These are phyloP conservation scores for Galleria mellonella DNA, from an alignment of 1,140 invertebrate genomes.

Conservation along the genomic window DNA sequence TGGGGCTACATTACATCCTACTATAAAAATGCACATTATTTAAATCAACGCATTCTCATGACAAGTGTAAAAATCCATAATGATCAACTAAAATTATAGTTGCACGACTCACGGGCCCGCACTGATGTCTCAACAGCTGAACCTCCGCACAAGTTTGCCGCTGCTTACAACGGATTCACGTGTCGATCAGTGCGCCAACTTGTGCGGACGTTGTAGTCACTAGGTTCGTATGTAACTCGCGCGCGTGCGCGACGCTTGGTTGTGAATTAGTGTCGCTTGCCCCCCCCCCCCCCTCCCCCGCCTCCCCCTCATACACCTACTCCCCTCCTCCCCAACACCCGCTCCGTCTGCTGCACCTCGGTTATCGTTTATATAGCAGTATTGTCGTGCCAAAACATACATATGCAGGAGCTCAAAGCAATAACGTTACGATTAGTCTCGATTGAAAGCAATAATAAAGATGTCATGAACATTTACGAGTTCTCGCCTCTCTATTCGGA, in stretches of 20 bases:
- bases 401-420: constrained; percentile 37
- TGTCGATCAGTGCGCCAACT: too few relatives aligned
- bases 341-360: constrained; percentile 9
- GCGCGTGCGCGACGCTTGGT: constrained; percentile 29
- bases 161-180: too few relatives aligned
- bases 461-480: background rate
- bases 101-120: constrained; percentile 29
- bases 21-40: too few relatives aligned
- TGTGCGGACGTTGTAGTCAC: background rate
- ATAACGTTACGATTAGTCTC: constrained; percentile 35
- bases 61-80: background rate
- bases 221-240: constrained; percentile 4
- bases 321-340: constrained; percentile 4
- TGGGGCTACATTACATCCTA: too few relatives aligned
- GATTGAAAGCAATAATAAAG: constrained; percentile 40
- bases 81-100: constrained; percentile 12
- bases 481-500: constrained; percentile 11
- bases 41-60: background rate
- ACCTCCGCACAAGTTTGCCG: too few relatives aligned
- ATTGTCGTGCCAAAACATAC: constrained; percentile 42
- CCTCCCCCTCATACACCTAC: too few relatives aligned
- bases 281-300: constrained; percentile 8
- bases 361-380: constrained; percentile 14
- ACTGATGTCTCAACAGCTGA: constrained; percentile 9
- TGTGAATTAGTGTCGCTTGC: constrained; percentile 37